Base-by-base conservation (phyloP, 2,797 vertebrate genomes). In the Emydoidea blandingii region DNA sequence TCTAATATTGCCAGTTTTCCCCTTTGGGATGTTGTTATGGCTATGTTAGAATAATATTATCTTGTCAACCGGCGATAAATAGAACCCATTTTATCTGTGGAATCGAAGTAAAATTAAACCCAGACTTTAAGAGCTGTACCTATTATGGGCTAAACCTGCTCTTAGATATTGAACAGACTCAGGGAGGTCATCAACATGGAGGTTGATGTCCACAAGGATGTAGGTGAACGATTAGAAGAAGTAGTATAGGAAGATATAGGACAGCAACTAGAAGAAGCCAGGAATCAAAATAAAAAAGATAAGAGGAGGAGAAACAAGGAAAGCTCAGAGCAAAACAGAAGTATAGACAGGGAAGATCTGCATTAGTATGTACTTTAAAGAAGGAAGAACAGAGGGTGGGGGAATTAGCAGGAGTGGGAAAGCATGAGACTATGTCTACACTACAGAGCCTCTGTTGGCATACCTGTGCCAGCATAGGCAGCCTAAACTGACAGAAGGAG, bases 291-390 rank as follows among this genome's bases (percentile, higher is more conserved):
- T 68, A 12, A 53, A 27, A 6, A 68, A 65, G 18, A 52, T 5
- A 4, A 14, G 50, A 50, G 1, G 4, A 4, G 1, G 4, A 83
- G 3, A 16, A 68, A 83, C 47, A 47, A 10, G 34, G 85, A 83
- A 82, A 19, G 62, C 31, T n/a, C 8, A 29, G 5, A 93, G 21
- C 37, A 95, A 78, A 62, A 41, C 9, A 86, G 68, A 86, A 86
- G 8, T 10, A 57, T 50, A 53, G 15, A 65, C 8, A 27, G 27
- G 9, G 34, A 84, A 52, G 21, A 52, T 37, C 65, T 84, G 34
- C 62, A 65, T 65, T 65, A 65, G 34, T 7, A n/a, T 62, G 15
- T 18, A 16, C 31, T 65, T 65, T 12, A 65, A 65, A 65, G 62
- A 16, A 65, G 34, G 62, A 65, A 65, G 34, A 65, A n/a, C 7